These are phyloP conservation scores for Andrena flavipes DNA, from an alignment of 2,888 invertebrate species.

Conservation along the genomic window DNA sequence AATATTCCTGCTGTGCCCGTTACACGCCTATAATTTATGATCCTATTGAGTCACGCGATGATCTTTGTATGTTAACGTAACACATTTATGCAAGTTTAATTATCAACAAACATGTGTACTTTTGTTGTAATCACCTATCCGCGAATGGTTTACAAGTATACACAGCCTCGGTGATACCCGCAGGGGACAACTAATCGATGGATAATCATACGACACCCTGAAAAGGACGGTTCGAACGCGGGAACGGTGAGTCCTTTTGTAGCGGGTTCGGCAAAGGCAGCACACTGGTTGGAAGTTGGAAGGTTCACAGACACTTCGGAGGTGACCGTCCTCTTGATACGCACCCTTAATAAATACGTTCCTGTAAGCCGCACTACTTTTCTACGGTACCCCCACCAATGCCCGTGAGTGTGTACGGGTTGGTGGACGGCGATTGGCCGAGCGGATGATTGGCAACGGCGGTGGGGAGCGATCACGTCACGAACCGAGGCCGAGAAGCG, in stretches of 20 bases:
- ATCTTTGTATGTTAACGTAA: constrained; percentile 6
- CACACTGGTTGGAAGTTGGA: constrained; percentile 24
- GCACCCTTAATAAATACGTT: constrained; percentile 62
- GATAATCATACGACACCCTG: constrained; percentile 37
- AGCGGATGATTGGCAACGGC: constrained; percentile 40
- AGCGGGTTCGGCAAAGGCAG: constrained; percentile 26
- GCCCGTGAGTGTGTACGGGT: constrained; percentile 68
- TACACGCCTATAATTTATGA: neutral
- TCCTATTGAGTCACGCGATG: neutral
- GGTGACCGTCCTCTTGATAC: constrained; percentile 55
- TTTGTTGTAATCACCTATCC: constrained; percentile 3
- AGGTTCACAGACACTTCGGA: constrained; percentile 50
- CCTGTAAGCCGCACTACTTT: constrained; percentile 74
- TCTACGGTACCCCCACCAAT: constrained; percentile 61
- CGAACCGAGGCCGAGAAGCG: constrained; percentile 76
- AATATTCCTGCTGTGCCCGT: neutral
- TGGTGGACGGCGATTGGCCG: constrained; percentile 70
- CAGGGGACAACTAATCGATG: constrained; percentile 26
- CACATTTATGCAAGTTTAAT: constrained; percentile 6
- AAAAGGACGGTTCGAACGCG: constrained; percentile 50
- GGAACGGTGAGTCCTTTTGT: constrained; percentile 47
- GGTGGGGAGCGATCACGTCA: constrained; percentile 72
- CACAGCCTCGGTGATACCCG: neutral
- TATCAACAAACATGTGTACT: constrained; percentile 5
- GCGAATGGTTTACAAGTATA: neutral